Conservation (phyloP, 2,797 vertebrate genomes). For the Carcharodon carcharias region DNA sequence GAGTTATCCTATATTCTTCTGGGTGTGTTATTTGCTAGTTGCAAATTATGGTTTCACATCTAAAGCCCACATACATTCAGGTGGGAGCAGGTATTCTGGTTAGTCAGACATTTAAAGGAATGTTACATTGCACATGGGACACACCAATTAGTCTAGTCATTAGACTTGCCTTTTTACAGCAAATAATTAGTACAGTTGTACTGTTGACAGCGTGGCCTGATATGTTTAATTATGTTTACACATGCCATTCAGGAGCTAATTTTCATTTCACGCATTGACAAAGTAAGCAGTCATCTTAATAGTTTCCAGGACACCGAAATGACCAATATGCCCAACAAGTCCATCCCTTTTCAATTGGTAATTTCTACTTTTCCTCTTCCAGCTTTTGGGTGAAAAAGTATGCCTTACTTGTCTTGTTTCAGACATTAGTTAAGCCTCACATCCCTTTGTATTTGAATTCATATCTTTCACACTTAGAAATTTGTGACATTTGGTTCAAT, state of each 20-base stretch:
- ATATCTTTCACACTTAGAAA: background rate
- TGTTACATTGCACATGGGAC: conserved; percentile 9
- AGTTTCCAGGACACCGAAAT: background rate
- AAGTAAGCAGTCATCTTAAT: background rate
- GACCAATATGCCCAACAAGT: background rate
- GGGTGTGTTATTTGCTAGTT: background rate
- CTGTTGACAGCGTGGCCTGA: conserved; percentile 26
- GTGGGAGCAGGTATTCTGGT: background rate
- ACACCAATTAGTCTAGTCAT: background rate
- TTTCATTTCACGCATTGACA: background rate
- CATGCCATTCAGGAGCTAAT: background rate
- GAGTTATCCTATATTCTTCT: background rate
- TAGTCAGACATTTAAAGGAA: background rate
- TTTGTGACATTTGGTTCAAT: background rate
- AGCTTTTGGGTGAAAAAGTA: background rate
- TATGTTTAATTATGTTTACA: conserved; percentile 23
- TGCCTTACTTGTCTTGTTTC: background rate
- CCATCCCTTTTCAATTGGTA: background rate
- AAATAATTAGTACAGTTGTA: conserved; percentile 16
- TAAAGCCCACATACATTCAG: background rate
- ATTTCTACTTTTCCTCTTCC: background rate
- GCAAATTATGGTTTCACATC: background rate
- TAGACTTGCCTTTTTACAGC: conserved; percentile 9
- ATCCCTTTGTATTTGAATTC: background rate
- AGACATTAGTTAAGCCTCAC: background rate